Conservation (phyloP, 2,113 vertebrate genomes). For the Phaethon lepturus region DNA sequence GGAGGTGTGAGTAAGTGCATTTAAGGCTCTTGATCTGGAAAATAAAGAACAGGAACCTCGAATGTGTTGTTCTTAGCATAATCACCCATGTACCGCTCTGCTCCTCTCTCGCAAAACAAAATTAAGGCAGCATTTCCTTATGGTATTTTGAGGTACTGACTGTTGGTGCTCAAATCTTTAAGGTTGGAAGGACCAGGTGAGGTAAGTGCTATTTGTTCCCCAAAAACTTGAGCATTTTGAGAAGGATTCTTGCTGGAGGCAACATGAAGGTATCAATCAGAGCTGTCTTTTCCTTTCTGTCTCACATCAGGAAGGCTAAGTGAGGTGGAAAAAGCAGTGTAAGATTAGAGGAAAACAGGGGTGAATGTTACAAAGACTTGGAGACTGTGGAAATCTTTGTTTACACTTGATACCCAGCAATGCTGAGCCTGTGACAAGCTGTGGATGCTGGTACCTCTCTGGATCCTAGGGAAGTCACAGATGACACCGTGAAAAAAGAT, state of each 20-base stretch:
- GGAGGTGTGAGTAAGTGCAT: background rate
- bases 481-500: background rate
- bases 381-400: background rate
- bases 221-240: background rate
- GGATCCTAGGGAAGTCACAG: background rate
- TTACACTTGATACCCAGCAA: background rate
- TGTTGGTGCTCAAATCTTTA: background rate
- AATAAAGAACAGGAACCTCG: background rate
- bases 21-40: background rate
- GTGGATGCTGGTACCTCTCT: background rate
- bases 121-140: background rate
- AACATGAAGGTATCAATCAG: background rate
- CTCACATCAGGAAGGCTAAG: background rate
- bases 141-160: background rate
- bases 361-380: background rate
- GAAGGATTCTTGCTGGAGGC: background rate
- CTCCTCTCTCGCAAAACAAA: fast-evolving
- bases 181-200: background rate
- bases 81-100: fast-evolving
- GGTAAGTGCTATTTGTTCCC: background rate
- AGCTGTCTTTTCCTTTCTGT: background rate
- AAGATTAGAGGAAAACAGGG: background rate
- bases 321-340: background rate
- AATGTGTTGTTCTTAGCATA: background rate
- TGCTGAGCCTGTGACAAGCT: background rate